Percentiles rank a stretch among this genome's conserved stretches.
Conservation (phyloP, 2,888 invertebrate genomes). For the Torymus texanus region DNA sequence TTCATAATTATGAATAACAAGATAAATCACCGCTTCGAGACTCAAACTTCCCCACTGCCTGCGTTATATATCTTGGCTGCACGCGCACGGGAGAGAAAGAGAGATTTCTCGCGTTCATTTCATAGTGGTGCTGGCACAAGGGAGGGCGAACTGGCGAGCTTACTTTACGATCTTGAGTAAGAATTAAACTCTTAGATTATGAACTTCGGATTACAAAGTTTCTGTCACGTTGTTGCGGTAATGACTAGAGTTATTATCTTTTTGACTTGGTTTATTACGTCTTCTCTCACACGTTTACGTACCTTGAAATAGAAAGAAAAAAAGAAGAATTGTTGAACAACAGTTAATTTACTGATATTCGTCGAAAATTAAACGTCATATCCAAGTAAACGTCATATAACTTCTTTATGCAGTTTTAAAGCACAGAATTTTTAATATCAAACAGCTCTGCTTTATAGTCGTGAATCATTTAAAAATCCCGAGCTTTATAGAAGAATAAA, state of each 20-base stretch:
- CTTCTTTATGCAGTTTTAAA: too few relatives aligned
- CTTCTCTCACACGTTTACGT: not conserved
- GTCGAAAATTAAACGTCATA: too few relatives aligned
- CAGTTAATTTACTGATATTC: too few relatives aligned
- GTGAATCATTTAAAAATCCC: not conserved
- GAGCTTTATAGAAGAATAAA: not conserved
- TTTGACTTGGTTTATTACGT: not conserved
- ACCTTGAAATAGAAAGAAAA: too few relatives aligned
- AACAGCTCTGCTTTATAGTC: not conserved
- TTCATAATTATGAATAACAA: slow-evolving; percentile 29
- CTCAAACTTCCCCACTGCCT: slow-evolving; percentile 5
- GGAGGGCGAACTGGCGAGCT: not conserved
- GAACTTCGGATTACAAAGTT: slow-evolving; percentile 5
- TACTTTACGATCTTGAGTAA: not conserved
- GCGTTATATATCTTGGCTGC: not conserved
- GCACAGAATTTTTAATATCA: not conserved
- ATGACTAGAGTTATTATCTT: not conserved
- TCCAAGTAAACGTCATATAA: too few relatives aligned
- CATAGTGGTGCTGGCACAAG: too few relatives aligned
- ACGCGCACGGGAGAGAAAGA: not conserved
- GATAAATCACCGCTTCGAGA: slow-evolving; percentile 15
- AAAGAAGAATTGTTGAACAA: too few relatives aligned
- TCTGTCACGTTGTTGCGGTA: not conserved
- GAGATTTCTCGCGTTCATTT: not conserved
- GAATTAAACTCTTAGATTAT: slow-evolving; percentile 15